phyloP scores from a whole-genome alignment of 2,113 vertebrate genomes.

The Epinephelus lanceolatus region DNA sequence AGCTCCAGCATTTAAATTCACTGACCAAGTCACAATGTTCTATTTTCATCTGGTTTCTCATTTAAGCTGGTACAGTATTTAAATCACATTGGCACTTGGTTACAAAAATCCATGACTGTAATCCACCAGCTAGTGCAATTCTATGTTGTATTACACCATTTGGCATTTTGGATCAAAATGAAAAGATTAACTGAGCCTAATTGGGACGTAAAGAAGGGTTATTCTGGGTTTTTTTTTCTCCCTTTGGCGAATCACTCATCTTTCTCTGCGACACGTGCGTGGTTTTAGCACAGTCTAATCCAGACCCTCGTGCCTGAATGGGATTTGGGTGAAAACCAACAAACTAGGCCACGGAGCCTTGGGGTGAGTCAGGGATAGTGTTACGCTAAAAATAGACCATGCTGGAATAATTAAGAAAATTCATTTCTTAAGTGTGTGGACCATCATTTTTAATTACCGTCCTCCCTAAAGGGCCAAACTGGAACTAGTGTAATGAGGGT shows the following conservation, averaged over 20 bases:
- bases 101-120: conserved; percentile 50
- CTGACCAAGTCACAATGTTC: conserved; percentile 16
- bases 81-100: conserved; percentile 28
- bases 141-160: conserved; percentile 55
- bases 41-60: conserved; percentile 37
- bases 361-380: conserved; percentile 57
- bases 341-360: conserved; percentile 68
- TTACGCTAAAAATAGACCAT: conserved; percentile 58
- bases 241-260: conserved; percentile 40
- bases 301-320: conserved; percentile 49
- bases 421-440: conserved; percentile 58
- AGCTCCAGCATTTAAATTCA: conserved; percentile 20
- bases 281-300: conserved; percentile 70
- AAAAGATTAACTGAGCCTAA: conserved; percentile 64
- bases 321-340: conserved; percentile 77
- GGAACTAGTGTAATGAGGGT: conserved; percentile 46
- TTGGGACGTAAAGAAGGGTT: conserved; percentile 55
- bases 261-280: conserved; percentile 53
- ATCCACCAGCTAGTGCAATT: conserved; percentile 50
- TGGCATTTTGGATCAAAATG: conserved; percentile 61
- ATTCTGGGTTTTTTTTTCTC: conserved; percentile 27
- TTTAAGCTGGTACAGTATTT: conserved; percentile 46
- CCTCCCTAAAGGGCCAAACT: conserved; percentile 38
- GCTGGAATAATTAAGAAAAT: conserved; percentile 73
- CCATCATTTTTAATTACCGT: conserved; percentile 68